Base-by-base conservation (phyloP, 2,888 invertebrate species). In the Leucozona laternaria region DNA sequence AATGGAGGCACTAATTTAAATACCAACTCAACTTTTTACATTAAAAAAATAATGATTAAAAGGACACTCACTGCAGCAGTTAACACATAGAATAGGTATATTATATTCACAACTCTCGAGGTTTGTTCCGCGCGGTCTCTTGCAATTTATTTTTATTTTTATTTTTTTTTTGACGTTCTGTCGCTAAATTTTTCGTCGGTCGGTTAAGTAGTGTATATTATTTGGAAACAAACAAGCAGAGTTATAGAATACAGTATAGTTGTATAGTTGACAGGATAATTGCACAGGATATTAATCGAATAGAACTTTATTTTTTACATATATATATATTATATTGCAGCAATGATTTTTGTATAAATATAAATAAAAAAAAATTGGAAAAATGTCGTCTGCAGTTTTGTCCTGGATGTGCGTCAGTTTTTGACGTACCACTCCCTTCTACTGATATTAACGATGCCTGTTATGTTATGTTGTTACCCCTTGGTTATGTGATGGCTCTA, bases 351-450 rank as follows among this genome's bases (percentile, higher is more conserved):
- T 66, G 31, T 31, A 31, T 66, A 66, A 82, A 86, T 82, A 86
- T 82, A 86, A 82, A 86, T 75, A 86, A 86, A 86, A 82, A 82
- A 86, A 86, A 85, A 82, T 73, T 82, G 82, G 82, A 86, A 86
- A 86, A 86, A 86, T 86, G 73, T 86, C 82, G 86, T 86, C 82
- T 86, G 86, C 89, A 89, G 89, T 90, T 66, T 90, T 89, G 90
- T 90, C 90, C 91, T 86, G 91, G 90, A 92, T 92, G 92, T 93
- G 93, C 92, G 92, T 92, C 92, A 92, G 92, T 91, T 90, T 91
- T 92, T 92, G 91, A 92, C 92, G 90, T 93, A 92, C 90, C 93
- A 91, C 92, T 93, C 93, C 91, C 93, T 93, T 92, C 92, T 92
- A 92, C 92, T 91, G 90, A 90, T 90, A 89, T 89, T 87, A 88